Conservation (phyloP, 2,113 vertebrate species). For the Ophthalmolycus amberensis region DNA sequence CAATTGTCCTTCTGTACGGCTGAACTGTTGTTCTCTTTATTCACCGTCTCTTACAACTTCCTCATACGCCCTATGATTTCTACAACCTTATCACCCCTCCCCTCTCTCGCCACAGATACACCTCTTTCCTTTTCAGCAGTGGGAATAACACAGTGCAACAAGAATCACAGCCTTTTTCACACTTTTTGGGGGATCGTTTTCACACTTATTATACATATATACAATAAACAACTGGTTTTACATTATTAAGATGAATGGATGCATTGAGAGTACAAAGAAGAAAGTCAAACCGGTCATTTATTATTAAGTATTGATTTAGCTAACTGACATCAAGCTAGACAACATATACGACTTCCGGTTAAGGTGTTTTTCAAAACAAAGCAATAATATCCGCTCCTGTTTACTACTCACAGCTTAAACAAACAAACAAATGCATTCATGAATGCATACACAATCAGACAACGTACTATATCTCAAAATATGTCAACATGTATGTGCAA, state of each 20-base stretch:
- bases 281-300: accelerated
- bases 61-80: slow-evolving; percentile 68
- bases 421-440: not conserved
- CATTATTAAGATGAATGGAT: no score
- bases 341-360: slow-evolving; percentile 26
- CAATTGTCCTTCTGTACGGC: not conserved
- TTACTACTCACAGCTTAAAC: not conserved
- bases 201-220: not conserved
- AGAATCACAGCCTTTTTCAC: not conserved
- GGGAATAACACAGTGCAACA: not conserved
- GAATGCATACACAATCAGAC: not conserved
- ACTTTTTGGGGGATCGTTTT: not conserved
- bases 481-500: not conserved
- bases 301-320: not conserved
- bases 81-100: slow-evolving; percentile 8
- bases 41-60: slow-evolving; percentile 57
- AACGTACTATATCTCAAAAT: no score
- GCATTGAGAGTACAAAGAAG: no score
- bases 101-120: not conserved
- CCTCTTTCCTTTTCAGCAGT: not conserved
- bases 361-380: slow-evolving; percentile 25
- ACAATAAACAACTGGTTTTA: accelerated
- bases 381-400: not conserved
- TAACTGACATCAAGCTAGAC: not conserved
- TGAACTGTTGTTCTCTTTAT: not conserved